phyloP scores from a whole-genome alignment of 2,888 invertebrate genomes.

The Lamproptera curius region DNA sequence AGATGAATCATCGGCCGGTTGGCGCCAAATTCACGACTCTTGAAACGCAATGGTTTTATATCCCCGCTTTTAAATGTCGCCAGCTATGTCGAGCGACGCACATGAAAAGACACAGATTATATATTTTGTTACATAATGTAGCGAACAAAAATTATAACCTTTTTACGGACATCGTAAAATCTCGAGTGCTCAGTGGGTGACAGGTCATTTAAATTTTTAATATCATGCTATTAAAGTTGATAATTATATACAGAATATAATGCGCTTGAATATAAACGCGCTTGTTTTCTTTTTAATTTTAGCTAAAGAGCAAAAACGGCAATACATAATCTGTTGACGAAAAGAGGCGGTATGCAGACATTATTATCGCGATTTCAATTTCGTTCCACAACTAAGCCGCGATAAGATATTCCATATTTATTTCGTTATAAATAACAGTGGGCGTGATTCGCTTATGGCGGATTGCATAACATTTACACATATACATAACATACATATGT shows the following conservation, averaged over 20 bases:
- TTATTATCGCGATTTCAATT: conserved; percentile 23
- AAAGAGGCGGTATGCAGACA: conserved; percentile 19
- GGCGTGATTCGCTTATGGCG: conserved; percentile 5
- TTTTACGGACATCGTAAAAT: background rate
- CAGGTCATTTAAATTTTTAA: too few species aligned
- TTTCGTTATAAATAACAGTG: conserved; percentile 10
- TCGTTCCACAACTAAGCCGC: background rate
- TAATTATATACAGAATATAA: too few species aligned
- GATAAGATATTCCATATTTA: conserved; percentile 13
- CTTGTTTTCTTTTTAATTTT: too few species aligned
- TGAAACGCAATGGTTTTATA: conserved; percentile 26
- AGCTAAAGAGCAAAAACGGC: too few species aligned
- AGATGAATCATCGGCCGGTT: conserved; percentile 25
- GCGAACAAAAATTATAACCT: background rate
- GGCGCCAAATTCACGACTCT: conserved; percentile 29
- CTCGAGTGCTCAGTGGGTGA: too few species aligned
- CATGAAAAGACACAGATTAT: background rate
- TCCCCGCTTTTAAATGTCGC: conserved; percentile 20
- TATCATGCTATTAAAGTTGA: too few species aligned
- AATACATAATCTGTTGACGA: too few species aligned
- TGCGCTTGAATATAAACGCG: too few species aligned
- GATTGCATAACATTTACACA: conserved; percentile 6
- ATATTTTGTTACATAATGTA: background rate
- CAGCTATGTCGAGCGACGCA: conserved; percentile 1
- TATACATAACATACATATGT: background rate